A percentile compares a stretch with the other conserved stretches of the same genome.
Evolutionary conservation across 2,113 vertebrate species (phyloP).

Genomic region (Cairina moschata): DNA sequence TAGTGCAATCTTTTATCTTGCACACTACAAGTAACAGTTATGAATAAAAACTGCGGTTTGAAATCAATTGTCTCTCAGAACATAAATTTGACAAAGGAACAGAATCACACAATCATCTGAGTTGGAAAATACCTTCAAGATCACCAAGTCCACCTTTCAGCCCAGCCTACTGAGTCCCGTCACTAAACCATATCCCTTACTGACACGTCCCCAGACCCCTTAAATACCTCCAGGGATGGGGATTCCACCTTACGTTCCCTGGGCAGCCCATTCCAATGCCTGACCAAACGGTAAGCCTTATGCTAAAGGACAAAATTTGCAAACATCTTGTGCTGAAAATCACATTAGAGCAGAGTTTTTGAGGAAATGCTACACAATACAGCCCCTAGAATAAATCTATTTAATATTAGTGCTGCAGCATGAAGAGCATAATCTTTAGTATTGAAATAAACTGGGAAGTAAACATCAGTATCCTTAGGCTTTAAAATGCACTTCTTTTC

Average conservation of each 20-base stretch:
- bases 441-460: not conserved
- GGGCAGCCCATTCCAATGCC: too few relatives aligned
- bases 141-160: too few relatives aligned
- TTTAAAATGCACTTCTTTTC: not conserved
- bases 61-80: not conserved
- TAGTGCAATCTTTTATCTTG: not conserved
- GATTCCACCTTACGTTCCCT: too few relatives aligned
- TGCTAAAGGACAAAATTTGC: too few relatives aligned
- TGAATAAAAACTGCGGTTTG: slow-evolving; percentile 1
- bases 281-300: too few relatives aligned
- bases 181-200: too few relatives aligned
- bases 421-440: not conserved
- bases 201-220: too few relatives aligned
- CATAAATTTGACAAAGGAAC: not conserved
- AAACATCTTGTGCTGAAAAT: not conserved
- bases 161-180: too few relatives aligned
- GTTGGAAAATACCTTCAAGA: too few relatives aligned
- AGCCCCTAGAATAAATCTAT: not conserved
- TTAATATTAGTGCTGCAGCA: not conserved
- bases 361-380: not conserved
- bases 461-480: not conserved
- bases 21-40: not conserved
- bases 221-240: too few relatives aligned
- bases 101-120: not conserved
- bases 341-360: not conserved